Conservation (phyloP, 2,888 invertebrate genomes). For the Cataglyphis livida region DNA sequence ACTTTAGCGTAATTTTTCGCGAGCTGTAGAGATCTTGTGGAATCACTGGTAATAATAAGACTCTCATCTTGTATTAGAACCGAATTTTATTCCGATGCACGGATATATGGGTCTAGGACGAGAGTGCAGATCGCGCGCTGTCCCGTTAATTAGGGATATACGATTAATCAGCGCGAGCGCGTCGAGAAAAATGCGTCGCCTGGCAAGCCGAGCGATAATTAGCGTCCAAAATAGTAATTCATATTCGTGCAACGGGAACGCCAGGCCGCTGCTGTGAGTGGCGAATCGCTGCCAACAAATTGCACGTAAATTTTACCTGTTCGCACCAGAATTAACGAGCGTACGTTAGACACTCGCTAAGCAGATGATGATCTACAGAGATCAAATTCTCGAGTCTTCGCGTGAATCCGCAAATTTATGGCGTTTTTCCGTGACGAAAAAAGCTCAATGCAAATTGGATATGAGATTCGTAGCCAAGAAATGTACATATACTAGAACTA, state of each 20-base stretch:
- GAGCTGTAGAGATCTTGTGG: not conserved
- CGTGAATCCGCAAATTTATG: slow-evolving; percentile 42
- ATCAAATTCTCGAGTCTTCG: slow-evolving; percentile 21
- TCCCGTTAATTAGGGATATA: slow-evolving; percentile 59
- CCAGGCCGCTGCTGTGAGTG: slow-evolving; percentile 19
- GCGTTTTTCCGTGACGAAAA: slow-evolving; percentile 48
- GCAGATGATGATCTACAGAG: slow-evolving; percentile 50
- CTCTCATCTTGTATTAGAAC: not conserved
- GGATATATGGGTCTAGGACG: slow-evolving; percentile 36
- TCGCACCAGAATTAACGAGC: slow-evolving; percentile 71
- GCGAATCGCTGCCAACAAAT: slow-evolving; percentile 70
- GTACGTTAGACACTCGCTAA: slow-evolving; percentile 29
- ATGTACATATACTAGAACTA: not conserved
- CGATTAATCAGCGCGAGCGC: slow-evolving; percentile 54
- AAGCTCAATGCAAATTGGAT: slow-evolving; percentile 40
- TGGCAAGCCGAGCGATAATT: slow-evolving; percentile 65
- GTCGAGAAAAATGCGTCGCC: slow-evolving; percentile 25
- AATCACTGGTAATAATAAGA: not conserved
- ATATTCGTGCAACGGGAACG: slow-evolving; percentile 33
- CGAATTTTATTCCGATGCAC: not conserved
- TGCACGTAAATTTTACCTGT: slow-evolving; percentile 74
- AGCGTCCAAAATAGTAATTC: slow-evolving; percentile 60
- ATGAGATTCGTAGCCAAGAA: slow-evolving; percentile 1
- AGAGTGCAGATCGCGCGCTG: slow-evolving; percentile 54
- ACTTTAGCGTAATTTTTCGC: not conserved